Evolutionary conservation across 2,888 invertebrate genomes (phyloP).

Genomic region (Polyploca ridens): DNA sequence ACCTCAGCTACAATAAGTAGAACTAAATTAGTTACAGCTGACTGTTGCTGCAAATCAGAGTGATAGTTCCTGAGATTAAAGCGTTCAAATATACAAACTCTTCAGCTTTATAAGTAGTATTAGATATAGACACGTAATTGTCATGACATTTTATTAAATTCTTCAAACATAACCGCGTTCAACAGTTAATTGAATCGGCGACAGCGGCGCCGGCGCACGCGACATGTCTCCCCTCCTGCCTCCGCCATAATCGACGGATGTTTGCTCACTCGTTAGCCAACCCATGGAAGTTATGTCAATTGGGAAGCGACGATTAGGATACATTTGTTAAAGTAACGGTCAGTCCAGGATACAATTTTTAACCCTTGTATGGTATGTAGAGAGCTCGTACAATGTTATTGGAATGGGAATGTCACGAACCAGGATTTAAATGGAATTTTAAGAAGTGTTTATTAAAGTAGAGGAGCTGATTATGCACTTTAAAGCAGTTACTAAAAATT

Average conservation of each 20-base stretch:
- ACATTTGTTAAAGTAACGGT: slow-evolving; percentile 11
- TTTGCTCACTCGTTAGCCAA: slow-evolving; percentile 12
- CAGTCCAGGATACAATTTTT: background rate
- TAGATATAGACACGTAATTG: no score
- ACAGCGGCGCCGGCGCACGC: slow-evolving; percentile 5
- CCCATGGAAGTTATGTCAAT: slow-evolving; percentile 12
- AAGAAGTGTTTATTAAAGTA: no score
- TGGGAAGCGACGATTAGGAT: slow-evolving; percentile 16
- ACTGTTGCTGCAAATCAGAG: no score
- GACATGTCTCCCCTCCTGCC: background rate
- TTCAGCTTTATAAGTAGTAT: no score
- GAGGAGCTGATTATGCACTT: no score
- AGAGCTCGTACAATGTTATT: background rate
- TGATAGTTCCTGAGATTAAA: no score
- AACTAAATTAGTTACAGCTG: no score
- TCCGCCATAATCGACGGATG: slow-evolving; percentile 12
- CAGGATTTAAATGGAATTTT: no score
- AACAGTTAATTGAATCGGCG: background rate
- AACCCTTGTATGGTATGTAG: background rate
- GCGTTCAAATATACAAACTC: no score
- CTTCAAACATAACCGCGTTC: background rate
- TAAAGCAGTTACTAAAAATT: no score
- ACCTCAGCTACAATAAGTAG: no score
- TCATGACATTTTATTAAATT: background rate
- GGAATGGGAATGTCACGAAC: background rate